Evolutionary conservation across 2,797 vertebrate genomes (phyloP).

Genomic region (Potorous gilbertii): DNA sequence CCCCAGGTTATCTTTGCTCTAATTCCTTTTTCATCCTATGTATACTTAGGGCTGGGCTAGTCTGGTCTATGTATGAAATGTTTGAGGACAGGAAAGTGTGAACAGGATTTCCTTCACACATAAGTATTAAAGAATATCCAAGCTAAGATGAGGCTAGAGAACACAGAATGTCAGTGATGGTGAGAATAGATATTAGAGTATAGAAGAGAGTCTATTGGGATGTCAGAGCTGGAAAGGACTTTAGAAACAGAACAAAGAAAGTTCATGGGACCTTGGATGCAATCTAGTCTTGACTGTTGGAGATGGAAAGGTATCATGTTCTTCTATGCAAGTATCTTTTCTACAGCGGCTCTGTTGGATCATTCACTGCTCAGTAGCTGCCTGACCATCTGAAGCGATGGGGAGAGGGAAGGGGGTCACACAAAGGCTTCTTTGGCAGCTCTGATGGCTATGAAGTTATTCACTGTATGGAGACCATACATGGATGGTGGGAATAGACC

Average conservation of each 20-base stretch:
- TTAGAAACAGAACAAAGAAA: background rate
- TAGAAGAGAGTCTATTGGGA: background rate
- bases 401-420: background rate
- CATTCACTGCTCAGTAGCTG: background rate
- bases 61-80: background rate
- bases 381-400: background rate
- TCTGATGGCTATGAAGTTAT: background rate
- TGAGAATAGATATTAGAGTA: background rate
- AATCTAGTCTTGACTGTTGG: background rate
- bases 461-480: background rate
- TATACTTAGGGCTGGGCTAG: background rate
- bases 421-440: background rate
- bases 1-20: background rate
- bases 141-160: background rate
- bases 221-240: background rate
- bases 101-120: background rate
- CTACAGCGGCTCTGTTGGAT: background rate
- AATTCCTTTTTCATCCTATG: background rate
- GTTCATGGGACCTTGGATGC: background rate
- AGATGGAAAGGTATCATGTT: background rate
- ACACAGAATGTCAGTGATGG: background rate
- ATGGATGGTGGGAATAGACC: background rate
- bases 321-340: background rate
- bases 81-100: background rate
- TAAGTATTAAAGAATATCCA: background rate